Conservation (phyloP, 2,113 vertebrate genomes). For the Sclerurus mexicanus region DNA sequence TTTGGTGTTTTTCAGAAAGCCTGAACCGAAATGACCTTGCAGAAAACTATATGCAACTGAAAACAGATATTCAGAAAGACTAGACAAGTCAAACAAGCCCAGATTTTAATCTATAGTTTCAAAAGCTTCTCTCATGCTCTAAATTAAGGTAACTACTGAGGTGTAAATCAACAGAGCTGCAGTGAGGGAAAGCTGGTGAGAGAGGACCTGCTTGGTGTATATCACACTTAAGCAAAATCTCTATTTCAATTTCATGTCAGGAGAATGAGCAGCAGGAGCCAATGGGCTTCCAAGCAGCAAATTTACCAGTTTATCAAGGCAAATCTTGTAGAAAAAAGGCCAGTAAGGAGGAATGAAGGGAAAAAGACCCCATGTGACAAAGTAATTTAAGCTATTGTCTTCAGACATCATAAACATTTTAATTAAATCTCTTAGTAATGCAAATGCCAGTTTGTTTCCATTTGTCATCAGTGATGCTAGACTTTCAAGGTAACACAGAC, state of each 20-base stretch:
- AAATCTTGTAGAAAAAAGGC: neutral
- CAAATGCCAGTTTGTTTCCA: neutral
- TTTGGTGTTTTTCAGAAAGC: constrained; percentile 2
- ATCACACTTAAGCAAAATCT: neutral
- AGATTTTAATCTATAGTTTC: neutral
- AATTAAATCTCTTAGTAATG: neutral
- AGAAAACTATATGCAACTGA: constrained; percentile 5
- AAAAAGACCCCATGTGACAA: neutral
- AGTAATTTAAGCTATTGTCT: neutral
- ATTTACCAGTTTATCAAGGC: neutral
- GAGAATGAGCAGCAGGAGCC: neutral
- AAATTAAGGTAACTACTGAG: neutral
- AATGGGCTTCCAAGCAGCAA: neutral
- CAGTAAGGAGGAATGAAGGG: neutral
- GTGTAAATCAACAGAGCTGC: neutral
- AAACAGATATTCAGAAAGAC: constrained; percentile 28
- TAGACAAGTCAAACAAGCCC: neutral
- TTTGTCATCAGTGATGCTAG: neutral
- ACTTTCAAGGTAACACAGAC: neutral
- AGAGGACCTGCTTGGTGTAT: neutral
- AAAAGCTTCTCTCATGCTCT: constrained; percentile 4
- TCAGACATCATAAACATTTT: neutral
- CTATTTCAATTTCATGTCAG: neutral
- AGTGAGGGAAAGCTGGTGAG: neutral
- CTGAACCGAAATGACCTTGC: constrained; percentile 5